These are phyloP conservation scores for Scomber colias DNA, from an alignment of 2,113 vertebrate genomes.

Conservation along the genomic window DNA sequence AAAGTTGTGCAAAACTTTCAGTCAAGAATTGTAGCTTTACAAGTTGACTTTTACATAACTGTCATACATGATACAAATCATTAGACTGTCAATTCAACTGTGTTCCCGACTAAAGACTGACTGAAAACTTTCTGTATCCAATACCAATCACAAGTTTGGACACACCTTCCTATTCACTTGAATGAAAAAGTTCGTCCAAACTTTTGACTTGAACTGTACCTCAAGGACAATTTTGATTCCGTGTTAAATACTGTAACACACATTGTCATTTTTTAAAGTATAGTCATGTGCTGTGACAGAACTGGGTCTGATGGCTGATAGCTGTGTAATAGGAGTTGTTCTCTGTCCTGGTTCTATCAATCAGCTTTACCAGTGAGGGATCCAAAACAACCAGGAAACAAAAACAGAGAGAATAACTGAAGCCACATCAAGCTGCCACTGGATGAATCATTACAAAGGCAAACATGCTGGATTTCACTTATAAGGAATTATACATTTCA, in stretches of 20 bases:
- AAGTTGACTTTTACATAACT: conserved; percentile 20
- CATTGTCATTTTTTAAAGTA: conserved; percentile 49
- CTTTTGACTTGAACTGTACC: neutral
- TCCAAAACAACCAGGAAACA: conserved; percentile 56
- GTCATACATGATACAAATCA: conserved; percentile 37
- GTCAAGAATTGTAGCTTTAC: neutral
- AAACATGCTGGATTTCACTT: conserved; percentile 31
- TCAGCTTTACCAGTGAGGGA: conserved; percentile 61
- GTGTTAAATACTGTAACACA: conserved; percentile 56
- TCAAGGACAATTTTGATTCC: conserved; percentile 35
- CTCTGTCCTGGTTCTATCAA: conserved; percentile 79
- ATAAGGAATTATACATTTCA: conserved; percentile 15
- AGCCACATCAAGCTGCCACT: conserved; percentile 34
- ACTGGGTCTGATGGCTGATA: conserved; percentile 71
- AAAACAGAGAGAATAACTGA: conserved; percentile 56
- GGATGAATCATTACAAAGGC: conserved; percentile 52
- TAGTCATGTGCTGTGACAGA: conserved; percentile 75
- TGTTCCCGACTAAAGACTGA: conserved; percentile 3
- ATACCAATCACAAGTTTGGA: neutral
- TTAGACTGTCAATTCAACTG: conserved; percentile 27
- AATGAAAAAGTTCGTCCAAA: no score
- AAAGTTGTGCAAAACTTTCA: conserved; percentile 19
- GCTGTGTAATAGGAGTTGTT: conserved; percentile 53
- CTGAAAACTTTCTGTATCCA: conserved; percentile 22
- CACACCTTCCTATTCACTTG: neutral